phyloP scores from a whole-genome alignment of 2,113 vertebrate species.

The Oophaga pumilio region DNA sequence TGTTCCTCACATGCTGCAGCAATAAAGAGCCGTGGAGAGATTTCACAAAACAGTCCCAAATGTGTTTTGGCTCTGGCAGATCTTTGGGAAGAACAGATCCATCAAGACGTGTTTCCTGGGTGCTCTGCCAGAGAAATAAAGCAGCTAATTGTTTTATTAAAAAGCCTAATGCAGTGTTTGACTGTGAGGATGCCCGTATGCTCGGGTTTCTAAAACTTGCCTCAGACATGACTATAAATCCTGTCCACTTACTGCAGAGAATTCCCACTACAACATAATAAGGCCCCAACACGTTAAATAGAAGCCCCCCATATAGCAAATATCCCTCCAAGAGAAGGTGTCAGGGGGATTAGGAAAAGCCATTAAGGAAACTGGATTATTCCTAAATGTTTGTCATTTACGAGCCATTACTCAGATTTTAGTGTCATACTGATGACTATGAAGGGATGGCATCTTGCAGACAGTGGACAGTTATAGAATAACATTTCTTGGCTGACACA shows the following conservation, averaged over 20 bases:
- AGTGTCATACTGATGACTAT: constrained; percentile 38
- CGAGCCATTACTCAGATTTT: constrained; percentile 37
- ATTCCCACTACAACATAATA: not conserved
- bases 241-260: not conserved
- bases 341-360: constrained; percentile 31
- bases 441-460: constrained; percentile 15
- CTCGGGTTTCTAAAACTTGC: not conserved
- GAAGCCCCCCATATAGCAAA: not conserved
- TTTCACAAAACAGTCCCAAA: not conserved
- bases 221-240: constrained; percentile 17
- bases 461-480: not conserved
- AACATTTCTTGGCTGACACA: not conserved
- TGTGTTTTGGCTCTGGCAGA: constrained; percentile 24
- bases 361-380: constrained; percentile 32
- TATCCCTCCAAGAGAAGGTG: constrained; percentile 1
- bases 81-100: constrained; percentile 8
- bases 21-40: not conserved
- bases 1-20: not conserved
- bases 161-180: not conserved
- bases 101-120: not conserved
- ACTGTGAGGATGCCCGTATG: not conserved
- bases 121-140: not conserved
- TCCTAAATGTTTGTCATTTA: constrained; percentile 42
- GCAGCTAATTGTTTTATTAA: constrained; percentile 19
- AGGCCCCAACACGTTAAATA: not conserved